A percentile compares a stretch with the other conserved stretches of the same genome.
These are phyloP conservation scores for Drosophila basisetae DNA, from an alignment of 2,888 invertebrate species.

Conservation along the genomic window DNA sequence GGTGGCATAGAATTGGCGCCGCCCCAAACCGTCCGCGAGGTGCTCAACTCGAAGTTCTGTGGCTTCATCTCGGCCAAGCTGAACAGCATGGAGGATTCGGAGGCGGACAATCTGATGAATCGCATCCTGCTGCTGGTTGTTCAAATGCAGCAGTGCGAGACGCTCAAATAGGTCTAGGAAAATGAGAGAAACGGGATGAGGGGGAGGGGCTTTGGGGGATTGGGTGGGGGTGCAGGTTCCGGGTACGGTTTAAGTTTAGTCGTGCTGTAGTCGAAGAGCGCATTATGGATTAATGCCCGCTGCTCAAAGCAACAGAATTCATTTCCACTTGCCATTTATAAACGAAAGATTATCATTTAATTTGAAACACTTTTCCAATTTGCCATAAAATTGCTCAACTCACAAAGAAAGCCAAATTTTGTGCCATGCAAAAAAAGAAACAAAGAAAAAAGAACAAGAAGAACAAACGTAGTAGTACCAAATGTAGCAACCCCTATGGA, in stretches of 20 bases:
- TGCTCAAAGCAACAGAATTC: constrained; percentile 49
- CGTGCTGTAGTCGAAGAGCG: constrained; percentile 38
- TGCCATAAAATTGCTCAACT: constrained; percentile 51
- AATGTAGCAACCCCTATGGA: constrained; percentile 35
- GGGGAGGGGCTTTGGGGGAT: neutral
- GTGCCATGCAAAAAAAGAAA: constrained; percentile 73
- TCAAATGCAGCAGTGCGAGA: constrained; percentile 79
- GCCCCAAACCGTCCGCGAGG: constrained; percentile 83
- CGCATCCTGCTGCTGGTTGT: constrained; percentile 83
- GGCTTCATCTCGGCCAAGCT: constrained; percentile 84
- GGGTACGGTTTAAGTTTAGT: constrained; percentile 16
- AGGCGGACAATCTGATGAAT: constrained; percentile 84
- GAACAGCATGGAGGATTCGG: constrained; percentile 84
- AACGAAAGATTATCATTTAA: neutral
- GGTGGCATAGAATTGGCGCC: constrained; percentile 75
- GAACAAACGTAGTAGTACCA: constrained; percentile 30
- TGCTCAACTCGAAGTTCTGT: constrained; percentile 83
- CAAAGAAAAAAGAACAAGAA: neutral
- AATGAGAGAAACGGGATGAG: constrained; percentile 12
- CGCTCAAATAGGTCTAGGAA: constrained; percentile 11
- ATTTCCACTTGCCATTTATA: constrained; percentile 42
- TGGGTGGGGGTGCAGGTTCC: constrained; percentile 1
- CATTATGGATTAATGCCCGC: constrained; percentile 64
- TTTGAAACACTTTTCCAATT: constrained; percentile 27
- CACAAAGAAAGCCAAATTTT: constrained; percentile 69